Conservation (phyloP, 2,113 vertebrate genomes). For the Callospermophilus lateralis region DNA sequence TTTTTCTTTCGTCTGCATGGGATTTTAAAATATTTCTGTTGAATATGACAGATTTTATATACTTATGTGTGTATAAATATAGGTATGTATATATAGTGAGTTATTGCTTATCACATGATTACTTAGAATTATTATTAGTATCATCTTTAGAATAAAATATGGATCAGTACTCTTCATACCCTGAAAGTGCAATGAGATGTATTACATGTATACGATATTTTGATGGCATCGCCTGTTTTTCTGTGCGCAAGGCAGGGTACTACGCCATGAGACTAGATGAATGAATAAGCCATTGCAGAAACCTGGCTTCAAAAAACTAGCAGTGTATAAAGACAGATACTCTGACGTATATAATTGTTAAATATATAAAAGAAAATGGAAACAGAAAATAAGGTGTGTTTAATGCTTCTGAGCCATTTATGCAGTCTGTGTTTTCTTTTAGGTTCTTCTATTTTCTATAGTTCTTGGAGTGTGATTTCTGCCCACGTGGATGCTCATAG, state of each 20-base stretch:
- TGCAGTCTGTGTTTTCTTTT: neutral
- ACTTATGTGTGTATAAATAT: fast-evolving
- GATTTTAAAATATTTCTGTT: conserved; percentile 45
- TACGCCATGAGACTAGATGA: neutral
- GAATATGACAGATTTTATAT: neutral
- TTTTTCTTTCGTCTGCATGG: neutral
- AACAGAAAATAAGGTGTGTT: neutral
- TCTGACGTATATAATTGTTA: neutral
- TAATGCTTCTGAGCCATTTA: neutral
- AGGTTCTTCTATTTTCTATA: fast-evolving
- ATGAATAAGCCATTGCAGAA: neutral
- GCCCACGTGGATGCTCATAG: neutral
- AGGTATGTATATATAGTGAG: neutral
- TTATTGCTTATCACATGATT: neutral
- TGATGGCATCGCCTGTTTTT: neutral
- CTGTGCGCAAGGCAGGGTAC: neutral
- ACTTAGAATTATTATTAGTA: neutral
- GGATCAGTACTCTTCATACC: neutral
- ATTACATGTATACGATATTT: neutral
- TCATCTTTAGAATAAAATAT: neutral
- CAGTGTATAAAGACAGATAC: neutral
- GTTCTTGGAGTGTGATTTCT: neutral
- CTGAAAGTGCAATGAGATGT: neutral
- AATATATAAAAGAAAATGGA: neutral
- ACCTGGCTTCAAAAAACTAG: neutral